Evolutionary conservation across 2,797 vertebrate genomes (phyloP).

Genomic region (Heliangelus exortis): DNA sequence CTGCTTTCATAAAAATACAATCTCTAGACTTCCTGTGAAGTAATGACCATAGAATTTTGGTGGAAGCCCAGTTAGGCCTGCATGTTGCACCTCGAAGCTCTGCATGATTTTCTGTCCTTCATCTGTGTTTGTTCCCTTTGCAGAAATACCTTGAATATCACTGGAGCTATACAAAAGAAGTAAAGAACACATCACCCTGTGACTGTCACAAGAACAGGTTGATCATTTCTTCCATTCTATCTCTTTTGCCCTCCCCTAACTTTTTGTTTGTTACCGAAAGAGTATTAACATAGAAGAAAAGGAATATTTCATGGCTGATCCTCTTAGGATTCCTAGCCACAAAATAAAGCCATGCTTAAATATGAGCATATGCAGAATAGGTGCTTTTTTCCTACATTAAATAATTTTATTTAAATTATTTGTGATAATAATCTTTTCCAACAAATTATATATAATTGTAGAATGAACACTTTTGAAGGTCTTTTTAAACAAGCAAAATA

Average conservation of each 20-base stretch:
- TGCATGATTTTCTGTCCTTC: neutral
- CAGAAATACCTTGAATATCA: neutral
- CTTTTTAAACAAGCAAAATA: neutral
- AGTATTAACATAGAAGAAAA: neutral
- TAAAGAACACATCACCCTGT: neutral
- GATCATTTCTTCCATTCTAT: neutral
- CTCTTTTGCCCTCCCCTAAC: neutral
- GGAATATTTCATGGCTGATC: neutral
- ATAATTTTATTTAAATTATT: neutral
- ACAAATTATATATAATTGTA: neutral
- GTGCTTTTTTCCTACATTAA: neutral
- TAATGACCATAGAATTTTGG: neutral
- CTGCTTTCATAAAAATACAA: neutral
- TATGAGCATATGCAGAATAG: neutral
- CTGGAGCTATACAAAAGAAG: neutral
- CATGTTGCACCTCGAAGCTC: neutral
- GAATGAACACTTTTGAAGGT: neutral
- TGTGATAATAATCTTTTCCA: neutral
- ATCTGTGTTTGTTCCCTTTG: neutral
- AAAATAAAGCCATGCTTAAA: neutral
- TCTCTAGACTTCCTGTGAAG: neutral
- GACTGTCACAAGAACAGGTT: neutral
- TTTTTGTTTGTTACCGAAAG: neutral
- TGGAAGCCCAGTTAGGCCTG: neutral
- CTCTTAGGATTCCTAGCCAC: neutral